Conservation (phyloP, 2,113 vertebrate genomes). For the Nansenia antarctica region DNA sequence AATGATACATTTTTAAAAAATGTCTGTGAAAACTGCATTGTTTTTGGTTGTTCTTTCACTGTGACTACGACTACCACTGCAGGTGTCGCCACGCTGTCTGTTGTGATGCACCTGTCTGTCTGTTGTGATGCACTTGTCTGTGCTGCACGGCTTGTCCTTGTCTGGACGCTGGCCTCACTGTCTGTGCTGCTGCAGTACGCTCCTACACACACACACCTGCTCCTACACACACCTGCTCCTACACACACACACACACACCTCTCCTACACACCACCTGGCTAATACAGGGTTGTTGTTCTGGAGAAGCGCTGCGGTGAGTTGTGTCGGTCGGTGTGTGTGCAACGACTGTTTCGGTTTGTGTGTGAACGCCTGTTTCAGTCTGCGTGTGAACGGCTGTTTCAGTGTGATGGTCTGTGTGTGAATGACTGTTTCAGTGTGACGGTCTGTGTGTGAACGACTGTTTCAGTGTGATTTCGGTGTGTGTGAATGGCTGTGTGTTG, state of each 20-base stretch:
- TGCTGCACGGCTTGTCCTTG: slow-evolving; percentile 55
- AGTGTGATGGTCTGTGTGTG: slow-evolving; percentile 53
- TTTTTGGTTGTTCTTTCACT: slow-evolving; percentile 44
- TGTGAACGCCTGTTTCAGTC: too few species aligned
- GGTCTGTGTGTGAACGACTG: slow-evolving; percentile 57
- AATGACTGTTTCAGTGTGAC: slow-evolving; percentile 45
- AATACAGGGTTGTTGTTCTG: slow-evolving; percentile 23
- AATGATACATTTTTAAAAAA: not conserved
- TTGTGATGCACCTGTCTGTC: slow-evolving; percentile 47
- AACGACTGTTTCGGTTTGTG: too few species aligned
- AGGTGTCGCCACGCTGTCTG: slow-evolving; percentile 51
- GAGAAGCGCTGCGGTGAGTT: slow-evolving; percentile 47
- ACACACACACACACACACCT: too few species aligned
- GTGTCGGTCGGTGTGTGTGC: too few species aligned
- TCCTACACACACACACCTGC: not conserved
- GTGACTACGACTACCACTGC: slow-evolving; percentile 57
- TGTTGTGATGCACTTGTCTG: slow-evolving; percentile 45
- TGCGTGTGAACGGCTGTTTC: too few species aligned
- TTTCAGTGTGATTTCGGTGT: too few species aligned
- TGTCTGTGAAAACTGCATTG: not conserved
- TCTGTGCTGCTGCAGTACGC: slow-evolving; percentile 49
- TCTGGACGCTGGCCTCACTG: slow-evolving; percentile 61
- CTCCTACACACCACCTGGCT: slow-evolving; percentile 30
- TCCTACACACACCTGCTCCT: too few species aligned
- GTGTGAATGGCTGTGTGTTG: too few species aligned